Evolutionary conservation across 2,888 invertebrate species (phyloP), one percentile per base, ranked within the genome.

Genomic region (Patella pellucida): DNA sequence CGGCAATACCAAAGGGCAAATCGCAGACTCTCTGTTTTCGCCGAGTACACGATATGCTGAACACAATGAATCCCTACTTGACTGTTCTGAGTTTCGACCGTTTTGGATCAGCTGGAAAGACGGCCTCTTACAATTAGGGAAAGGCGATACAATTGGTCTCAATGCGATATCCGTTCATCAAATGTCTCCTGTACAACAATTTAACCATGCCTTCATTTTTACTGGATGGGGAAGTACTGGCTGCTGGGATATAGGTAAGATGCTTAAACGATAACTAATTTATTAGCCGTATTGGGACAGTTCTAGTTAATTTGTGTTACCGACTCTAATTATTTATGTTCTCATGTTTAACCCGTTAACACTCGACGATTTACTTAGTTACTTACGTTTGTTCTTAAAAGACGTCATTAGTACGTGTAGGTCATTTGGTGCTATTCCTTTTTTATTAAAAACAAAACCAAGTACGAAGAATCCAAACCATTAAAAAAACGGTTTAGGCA

Each of bases 101-200:
- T 56, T 56, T 56, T 56, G 56, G 56, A 56, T 56, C 56, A 56
- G 56, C 56, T 56, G 56, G 56, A 16, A 56, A 56, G 16, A 56
- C 3, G 56, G 56, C 5, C n/a, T n/a, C 19, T 56, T 56, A 56
- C 16, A 56, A 56, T 14, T 56, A 14, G 56, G 56, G 9, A 56
- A 56, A 56, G 56, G 56, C 1, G 19, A 16, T n/a, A 7, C 5
- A n/a, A n/a, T 56, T n/a, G 7, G 16, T 16, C 7, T 19, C 9
- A 19, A 56, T 56, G n/a, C 16, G 19, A 56, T 56, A 56, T 9
- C 19, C 7, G 56, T 19, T 14, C 9, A 16, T 56, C 19, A 16
- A n/a, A 19, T n/a, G 9, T 16, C 14, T 16, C 56, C 56, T 56
- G n/a, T 56, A n/a, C 1, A n/a, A n/a, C n/a, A 56, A n/a, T 56